Conservation (phyloP, 2,113 vertebrate species). For the Polypterus senegalus region DNA sequence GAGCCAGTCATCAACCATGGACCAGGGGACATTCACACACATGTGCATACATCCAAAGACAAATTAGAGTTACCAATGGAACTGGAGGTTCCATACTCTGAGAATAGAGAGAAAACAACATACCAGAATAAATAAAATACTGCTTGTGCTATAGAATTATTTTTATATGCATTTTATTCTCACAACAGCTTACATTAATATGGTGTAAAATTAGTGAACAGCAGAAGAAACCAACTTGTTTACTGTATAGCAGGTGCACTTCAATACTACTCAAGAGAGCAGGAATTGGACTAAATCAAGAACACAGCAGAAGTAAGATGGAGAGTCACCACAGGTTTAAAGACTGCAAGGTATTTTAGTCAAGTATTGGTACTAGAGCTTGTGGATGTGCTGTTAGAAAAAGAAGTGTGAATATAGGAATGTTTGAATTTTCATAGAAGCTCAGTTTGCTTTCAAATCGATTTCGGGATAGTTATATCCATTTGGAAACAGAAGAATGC, state of each 20-base stretch:
- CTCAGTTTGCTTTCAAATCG: too few species aligned
- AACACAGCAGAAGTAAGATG: slow-evolving; percentile 1
- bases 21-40: neutral
- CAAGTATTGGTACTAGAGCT: neutral
- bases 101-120: neutral
- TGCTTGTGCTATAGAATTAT: slow-evolving; percentile 6
- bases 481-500: too few species aligned
- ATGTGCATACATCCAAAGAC: neutral
- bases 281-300: neutral
- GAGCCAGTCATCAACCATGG: neutral
- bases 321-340: neutral
- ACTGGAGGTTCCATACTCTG: neutral
- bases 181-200: slow-evolving; percentile 81
- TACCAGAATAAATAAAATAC: neutral
- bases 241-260: slow-evolving; percentile 18
- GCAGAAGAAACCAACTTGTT: slow-evolving; percentile 37
- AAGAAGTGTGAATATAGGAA: too few species aligned
- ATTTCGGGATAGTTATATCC: too few species aligned
- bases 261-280: neutral
- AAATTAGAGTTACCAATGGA: neutral
- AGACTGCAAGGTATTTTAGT: neutral
- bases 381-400: too few species aligned
- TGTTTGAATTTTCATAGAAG: too few species aligned
- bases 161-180: slow-evolving; percentile 77
- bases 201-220: slow-evolving; percentile 59